Base-by-base conservation (phyloP, 2,797 vertebrate genomes). In the Typhlichthys eigenmanni region DNA sequence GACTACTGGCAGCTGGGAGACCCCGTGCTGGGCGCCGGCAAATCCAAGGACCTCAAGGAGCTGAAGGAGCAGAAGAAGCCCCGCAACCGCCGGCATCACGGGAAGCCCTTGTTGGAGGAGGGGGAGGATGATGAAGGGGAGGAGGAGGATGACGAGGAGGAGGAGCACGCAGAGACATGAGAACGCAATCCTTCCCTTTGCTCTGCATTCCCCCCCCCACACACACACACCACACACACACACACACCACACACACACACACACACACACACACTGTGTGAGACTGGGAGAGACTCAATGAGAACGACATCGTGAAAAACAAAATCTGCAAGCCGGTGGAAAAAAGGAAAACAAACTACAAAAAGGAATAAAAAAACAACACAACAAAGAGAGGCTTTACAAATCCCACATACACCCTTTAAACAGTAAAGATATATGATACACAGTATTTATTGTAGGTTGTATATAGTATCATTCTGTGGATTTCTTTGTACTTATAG, bases 21-120 rank as follows among this genome's bases (percentile, higher is more conserved):
- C 86, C 90, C 93, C 0, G 86, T 93, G 75, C 85, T 92, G 53
- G 92, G 92, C 47, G 83, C 92, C 80, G 89, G 95, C 80, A 92
- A 92, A 79, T 85, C 85, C 76, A 92, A 92, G 80, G 92, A 93
- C 85, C 88, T 94, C 82, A 95, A 95, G 81, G 96, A 98, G 85
- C 89, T 95, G 76, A 96, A 95, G 78, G 96, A 98, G 86, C 96
- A 97, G 91, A 98, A 95, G 92, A 98, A 97, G 69, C 95, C 96
- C 13, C 95, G 97, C 58, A 97, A 95, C 82, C 95, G 96, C 68
- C 93, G 97, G 80, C 96, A 99, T 91, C 96, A 97, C 57, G 88
- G 93, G 14, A 81, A 79, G 45, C 24, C 24, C 4, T 78, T 43
- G 49, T 66, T 79, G 11, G 58, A 65, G 69, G 85, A 84, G 12